Conservation (phyloP, 2,888 invertebrate species). For the Dasysyrphus albostriatus region DNA sequence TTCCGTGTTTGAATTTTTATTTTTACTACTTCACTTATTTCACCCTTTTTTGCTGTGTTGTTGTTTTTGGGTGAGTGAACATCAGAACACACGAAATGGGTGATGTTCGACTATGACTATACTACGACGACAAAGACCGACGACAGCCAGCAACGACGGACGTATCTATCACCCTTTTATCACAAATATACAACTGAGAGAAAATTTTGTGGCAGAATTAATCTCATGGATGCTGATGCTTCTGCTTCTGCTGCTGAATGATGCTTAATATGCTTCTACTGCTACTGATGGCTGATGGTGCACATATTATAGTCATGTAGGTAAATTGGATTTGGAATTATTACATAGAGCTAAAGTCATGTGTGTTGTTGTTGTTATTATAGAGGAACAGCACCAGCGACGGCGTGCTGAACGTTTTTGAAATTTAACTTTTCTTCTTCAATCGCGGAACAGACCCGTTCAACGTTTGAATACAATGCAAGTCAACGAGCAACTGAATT, state of each 20-base stretch:
- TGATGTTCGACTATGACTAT: constrained; percentile 1
- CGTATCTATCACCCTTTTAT: constrained; percentile 68
- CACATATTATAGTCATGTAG: constrained; percentile 42
- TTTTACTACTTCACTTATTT: constrained; percentile 55
- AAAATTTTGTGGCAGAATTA: constrained; percentile 42
- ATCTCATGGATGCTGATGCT: constrained; percentile 60
- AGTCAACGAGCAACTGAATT: constrained; percentile 81
- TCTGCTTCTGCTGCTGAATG: constrained; percentile 48
- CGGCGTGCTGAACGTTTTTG: constrained; percentile 49
- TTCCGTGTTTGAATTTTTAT: constrained; percentile 71
- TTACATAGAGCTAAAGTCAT: constrained; percentile 44
- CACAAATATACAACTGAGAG: constrained; percentile 56
- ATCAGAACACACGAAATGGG: constrained; percentile 15
- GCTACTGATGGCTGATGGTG: constrained; percentile 18
- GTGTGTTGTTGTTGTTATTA: constrained; percentile 11
- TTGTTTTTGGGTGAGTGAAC: constrained; percentile 17
- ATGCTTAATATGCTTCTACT: constrained; percentile 40
- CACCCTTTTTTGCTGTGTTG: constrained; percentile 20
- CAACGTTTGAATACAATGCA: constrained; percentile 77
- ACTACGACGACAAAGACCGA: constrained; percentile 27
- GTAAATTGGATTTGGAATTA: constrained; percentile 57
- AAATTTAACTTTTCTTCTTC: not conserved
- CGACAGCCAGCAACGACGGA: constrained; percentile 45
- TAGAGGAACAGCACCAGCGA: constrained; percentile 37
- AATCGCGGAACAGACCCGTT: constrained; percentile 50